phyloP scores from a whole-genome alignment of 2,113 vertebrate genomes.

The Etheostoma spectabile region DNA sequence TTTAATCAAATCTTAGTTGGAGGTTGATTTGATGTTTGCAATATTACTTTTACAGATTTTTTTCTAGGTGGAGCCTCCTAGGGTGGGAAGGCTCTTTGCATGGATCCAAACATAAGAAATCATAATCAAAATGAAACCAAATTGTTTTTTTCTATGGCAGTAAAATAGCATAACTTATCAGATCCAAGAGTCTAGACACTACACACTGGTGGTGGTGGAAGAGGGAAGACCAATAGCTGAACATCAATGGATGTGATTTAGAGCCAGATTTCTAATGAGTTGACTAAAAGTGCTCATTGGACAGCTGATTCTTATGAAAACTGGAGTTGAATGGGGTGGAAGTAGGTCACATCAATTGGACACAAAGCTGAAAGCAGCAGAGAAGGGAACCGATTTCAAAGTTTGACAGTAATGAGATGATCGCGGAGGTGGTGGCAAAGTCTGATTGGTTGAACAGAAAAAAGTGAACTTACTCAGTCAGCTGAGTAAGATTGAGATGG shows the following conservation, averaged over 20 bases:
- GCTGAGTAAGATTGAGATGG: background rate
- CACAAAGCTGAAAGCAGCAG: conserved; percentile 3
- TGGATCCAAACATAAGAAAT: conserved; percentile 27
- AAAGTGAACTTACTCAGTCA: background rate
- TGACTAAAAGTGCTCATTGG: background rate
- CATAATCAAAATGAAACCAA: conserved; percentile 10
- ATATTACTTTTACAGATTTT: conserved; percentile 56
- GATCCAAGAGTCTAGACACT: background rate
- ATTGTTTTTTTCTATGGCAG: background rate
- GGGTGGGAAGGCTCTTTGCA: conserved; percentile 1
- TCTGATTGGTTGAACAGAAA: conserved; percentile 10
- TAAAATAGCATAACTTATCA: too few species aligned
- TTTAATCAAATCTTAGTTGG: conserved; percentile 68
- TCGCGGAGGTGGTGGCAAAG: background rate
- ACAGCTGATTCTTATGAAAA: background rate
- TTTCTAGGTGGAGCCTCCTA: conserved; percentile 24
- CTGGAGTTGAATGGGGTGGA: background rate
- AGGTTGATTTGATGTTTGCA: conserved; percentile 65
- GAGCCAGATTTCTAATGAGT: background rate
- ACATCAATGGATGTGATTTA: background rate
- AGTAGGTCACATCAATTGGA: background rate
- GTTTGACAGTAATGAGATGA: background rate
- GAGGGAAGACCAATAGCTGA: background rate
- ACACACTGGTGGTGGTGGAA: background rate
- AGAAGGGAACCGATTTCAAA: background rate